Evolutionary conservation across 2,113 vertebrate species (phyloP).

Genomic region (Oryzias javanicus): DNA sequence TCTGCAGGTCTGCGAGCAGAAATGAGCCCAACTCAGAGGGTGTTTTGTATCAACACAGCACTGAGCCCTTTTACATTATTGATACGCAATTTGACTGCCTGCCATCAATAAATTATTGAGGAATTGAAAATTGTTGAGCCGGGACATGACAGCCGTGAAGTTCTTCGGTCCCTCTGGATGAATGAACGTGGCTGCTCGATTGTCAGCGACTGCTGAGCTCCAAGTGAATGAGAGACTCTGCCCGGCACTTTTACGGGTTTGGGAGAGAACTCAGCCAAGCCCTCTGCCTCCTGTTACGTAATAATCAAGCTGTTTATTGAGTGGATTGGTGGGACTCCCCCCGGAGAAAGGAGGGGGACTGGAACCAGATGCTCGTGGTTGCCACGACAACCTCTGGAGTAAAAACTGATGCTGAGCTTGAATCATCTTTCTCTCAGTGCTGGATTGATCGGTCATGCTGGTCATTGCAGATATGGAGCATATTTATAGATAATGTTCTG

Average conservation of each 20-base stretch:
- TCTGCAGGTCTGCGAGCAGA: constrained; percentile 65
- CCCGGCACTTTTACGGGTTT: constrained; percentile 15
- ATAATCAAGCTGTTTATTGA: constrained; percentile 58
- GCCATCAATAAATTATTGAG: constrained; percentile 73
- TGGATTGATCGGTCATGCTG: neutral
- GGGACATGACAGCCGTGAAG: constrained; percentile 45
- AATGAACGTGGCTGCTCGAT: constrained; percentile 27
- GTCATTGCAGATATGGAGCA: too few species aligned
- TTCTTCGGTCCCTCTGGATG: constrained; percentile 33
- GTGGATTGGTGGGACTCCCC: constrained; percentile 27
- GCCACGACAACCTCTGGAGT: constrained; percentile 10
- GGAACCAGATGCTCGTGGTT: constrained; percentile 44
- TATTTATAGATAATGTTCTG: too few species aligned
- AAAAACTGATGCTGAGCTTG: constrained; percentile 4
- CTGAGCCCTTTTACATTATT: constrained; percentile 74
- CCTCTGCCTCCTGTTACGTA: constrained; percentile 30
- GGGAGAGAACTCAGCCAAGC: constrained; percentile 31
- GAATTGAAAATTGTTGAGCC: constrained; percentile 71
- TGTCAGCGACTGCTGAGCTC: constrained; percentile 41
- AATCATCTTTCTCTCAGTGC: neutral
- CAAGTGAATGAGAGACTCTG: constrained; percentile 23
- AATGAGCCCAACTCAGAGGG: constrained; percentile 59
- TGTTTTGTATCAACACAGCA: constrained; percentile 74
- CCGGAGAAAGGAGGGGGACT: constrained; percentile 30
- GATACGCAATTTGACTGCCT: constrained; percentile 72